phyloP scores from a whole-genome alignment of 2,797 vertebrate species.

The Chelon labrosus region DNA sequence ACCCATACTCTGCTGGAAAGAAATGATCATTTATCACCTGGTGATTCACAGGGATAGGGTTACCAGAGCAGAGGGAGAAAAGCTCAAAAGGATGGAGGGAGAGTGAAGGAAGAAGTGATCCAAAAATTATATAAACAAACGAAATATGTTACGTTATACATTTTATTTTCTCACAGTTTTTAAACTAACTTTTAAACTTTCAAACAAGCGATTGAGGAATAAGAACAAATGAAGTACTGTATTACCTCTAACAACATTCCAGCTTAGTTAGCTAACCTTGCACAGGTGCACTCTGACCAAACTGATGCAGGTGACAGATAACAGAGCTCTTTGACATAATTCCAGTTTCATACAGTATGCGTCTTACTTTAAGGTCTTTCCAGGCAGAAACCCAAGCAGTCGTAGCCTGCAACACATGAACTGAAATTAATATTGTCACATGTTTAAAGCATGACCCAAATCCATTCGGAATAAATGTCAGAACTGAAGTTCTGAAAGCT shows the following conservation, averaged over 20 bases:
- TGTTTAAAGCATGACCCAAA: conserved; percentile 11
- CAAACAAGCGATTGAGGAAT: conserved; percentile 1
- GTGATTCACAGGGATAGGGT: conserved; percentile 88
- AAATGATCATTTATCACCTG: conserved; percentile 91
- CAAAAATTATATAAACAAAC: conserved; percentile 3
- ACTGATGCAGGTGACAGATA: conserved; percentile 60
- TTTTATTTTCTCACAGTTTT: too few species aligned
- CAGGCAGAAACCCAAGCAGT: conserved; percentile 10
- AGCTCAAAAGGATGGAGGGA: conserved; percentile 24
- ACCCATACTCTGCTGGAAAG: conserved; percentile 85
- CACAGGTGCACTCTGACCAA: conserved; percentile 52
- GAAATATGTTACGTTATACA: not conserved
- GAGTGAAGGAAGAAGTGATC: conserved; percentile 14
- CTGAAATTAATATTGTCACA: conserved; percentile 2
- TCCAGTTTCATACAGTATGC: conserved; percentile 27
- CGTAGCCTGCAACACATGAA: not conserved
- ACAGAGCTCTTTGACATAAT: conserved; percentile 35
- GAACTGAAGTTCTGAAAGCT: conserved; percentile 10
- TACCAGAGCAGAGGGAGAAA: conserved; percentile 68
- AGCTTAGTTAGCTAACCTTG: conserved; percentile 29
- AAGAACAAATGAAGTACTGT: conserved; percentile 19
- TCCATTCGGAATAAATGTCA: conserved; percentile 23
- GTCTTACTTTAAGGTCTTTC: conserved; percentile 25
- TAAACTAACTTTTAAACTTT: not conserved
- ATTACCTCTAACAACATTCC: conserved; percentile 41